Evolutionary conservation across 2,113 vertebrate genomes (phyloP).

Genomic region (Monarcha castaneiventris): DNA sequence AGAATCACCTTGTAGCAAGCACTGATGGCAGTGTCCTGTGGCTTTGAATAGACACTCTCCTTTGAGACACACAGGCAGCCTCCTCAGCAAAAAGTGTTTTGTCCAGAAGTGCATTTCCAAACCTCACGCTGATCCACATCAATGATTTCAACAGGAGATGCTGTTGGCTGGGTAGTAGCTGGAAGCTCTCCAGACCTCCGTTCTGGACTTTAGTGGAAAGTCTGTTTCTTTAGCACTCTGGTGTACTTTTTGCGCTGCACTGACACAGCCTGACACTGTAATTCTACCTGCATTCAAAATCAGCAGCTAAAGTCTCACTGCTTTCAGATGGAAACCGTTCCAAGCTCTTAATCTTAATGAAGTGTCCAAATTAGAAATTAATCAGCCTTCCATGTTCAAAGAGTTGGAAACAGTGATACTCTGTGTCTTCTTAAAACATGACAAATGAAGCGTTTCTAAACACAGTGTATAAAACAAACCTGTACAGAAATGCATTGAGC

Average conservation of each 20-base stretch:
- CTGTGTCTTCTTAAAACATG: background rate
- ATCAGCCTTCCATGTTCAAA: conserved; percentile 1
- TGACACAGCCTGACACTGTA: background rate
- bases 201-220: background rate
- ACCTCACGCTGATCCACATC: background rate
- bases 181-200: conserved; percentile 25
- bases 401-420: background rate
- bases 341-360: conserved; percentile 29
- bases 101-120: background rate
- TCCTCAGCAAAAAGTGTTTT: background rate
- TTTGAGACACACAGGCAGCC: background rate
- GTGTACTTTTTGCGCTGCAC: background rate
- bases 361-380: conserved; percentile 27
- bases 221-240: background rate
- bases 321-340: background rate
- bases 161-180: background rate
- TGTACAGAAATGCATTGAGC: background rate
- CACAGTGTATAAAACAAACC: background rate
- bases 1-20: background rate
- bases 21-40: background rate
- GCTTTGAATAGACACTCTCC: background rate
- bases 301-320: background rate
- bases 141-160: conserved; percentile 3
- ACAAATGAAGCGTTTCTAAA: conserved; percentile 2
- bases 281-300: background rate